Evolutionary conservation across 1,140 invertebrate genomes (phyloP).

Genomic region (Heliconius hermathena): DNA sequence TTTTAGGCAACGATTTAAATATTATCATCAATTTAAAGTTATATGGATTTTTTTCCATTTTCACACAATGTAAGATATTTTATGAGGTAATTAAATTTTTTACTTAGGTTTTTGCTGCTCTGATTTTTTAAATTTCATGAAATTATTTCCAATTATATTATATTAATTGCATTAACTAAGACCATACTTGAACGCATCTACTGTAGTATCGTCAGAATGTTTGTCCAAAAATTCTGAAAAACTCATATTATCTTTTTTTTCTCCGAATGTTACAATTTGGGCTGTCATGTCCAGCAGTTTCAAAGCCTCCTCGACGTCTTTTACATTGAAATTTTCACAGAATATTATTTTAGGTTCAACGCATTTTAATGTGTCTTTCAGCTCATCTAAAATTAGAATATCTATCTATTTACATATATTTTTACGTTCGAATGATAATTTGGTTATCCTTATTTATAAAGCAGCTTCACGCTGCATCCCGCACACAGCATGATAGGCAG

Average conservation of each 20-base stretch:
- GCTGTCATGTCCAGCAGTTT: conserved; percentile 29
- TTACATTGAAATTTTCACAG: conserved; percentile 45
- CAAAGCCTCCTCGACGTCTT: conserved; percentile 37
- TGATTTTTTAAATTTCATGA: too few species aligned
- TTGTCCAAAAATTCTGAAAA: conserved; percentile 48
- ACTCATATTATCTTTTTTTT: conserved; percentile 33
- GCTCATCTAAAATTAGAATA: conserved; percentile 41
- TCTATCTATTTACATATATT: too few species aligned
- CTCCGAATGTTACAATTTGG: conserved; percentile 48
- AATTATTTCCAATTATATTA: too few species aligned
- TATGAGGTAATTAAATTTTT: too few species aligned
- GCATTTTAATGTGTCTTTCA: conserved; percentile 37
- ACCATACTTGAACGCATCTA: conserved; percentile 51
- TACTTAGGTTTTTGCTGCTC: too few species aligned
- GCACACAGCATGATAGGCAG: too few species aligned
- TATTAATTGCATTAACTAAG: neutral
- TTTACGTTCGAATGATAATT: neutral
- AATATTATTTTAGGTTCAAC: conserved; percentile 51
- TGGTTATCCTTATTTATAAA: too few species aligned
- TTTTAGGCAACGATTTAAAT: too few species aligned
- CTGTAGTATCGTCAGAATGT: conserved; percentile 27
- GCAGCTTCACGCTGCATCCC: too few species aligned
- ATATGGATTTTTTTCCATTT: too few species aligned
- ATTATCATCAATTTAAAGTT: too few species aligned
- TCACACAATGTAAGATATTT: too few species aligned